Base-by-base conservation (phyloP, 2,797 vertebrate species). In the Gephyroberyx darwinii region DNA sequence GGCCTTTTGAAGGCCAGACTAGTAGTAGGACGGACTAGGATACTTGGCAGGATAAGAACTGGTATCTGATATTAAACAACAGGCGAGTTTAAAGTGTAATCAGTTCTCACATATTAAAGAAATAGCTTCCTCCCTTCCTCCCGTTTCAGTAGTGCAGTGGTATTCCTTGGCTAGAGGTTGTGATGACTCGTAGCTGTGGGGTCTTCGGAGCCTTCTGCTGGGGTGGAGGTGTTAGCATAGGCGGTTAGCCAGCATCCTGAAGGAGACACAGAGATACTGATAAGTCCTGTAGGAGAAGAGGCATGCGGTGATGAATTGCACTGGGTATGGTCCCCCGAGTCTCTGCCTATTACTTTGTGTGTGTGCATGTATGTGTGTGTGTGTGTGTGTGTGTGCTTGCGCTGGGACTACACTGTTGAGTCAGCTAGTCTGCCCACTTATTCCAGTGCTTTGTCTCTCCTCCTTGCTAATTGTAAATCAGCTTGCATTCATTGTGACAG, bases 301-400 rank as follows among this genome's bases (percentile, higher is more conserved):
- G 60, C 63, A 74, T 66, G 66, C 66, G 48, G 65, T 75, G 80
- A 83, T 85, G 75, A 69, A 82, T 76, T 77, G 59, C 37, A 22
- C 39, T 14, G 65, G 50, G 52, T 78, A 58, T 78, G 68, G 55
- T 72, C 62, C 56, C 45, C 59, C 65, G 64, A 80, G 84, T 74
- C 61, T 70, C 30, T 70, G 35, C 53, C 37, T 68, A 47, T 69
- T 19, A 9, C 48, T 72, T 10, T 45, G 22, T 73, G 20, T 50
- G 20, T 57, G 41, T 72, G 61, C 48, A 20, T 61, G n/a, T 62
- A 26, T 65, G 22, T 74, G 59, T 51, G 62, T 67, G 59, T 45
- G 22, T 65, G 20, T 41, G 16, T 57, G 41, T 65, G 61, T 55
- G 33, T 61, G n/a, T 54, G 14, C 47, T 17, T 35, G 30, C 47